phyloP scores from a whole-genome alignment of 2,113 vertebrate species.

The Azemiops feae region DNA sequence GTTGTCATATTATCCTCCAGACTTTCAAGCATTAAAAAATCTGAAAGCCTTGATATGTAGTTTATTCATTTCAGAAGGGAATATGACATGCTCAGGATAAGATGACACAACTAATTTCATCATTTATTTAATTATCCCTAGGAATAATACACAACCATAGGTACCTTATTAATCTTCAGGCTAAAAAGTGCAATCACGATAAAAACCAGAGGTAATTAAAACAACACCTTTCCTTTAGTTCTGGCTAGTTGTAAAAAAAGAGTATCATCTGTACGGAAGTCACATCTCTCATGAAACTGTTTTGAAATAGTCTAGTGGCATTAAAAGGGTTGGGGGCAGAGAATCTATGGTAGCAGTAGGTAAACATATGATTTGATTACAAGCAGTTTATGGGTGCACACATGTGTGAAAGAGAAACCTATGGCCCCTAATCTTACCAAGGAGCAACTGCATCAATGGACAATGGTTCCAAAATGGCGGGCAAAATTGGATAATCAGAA shows the following conservation, averaged over 20 bases:
- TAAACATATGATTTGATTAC: background rate
- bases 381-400: background rate
- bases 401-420: background rate
- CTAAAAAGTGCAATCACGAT: constrained; percentile 37
- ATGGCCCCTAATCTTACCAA: background rate
- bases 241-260: constrained; percentile 24
- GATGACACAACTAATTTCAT: background rate
- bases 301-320: background rate
- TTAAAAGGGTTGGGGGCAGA: background rate
- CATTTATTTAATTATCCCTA: background rate
- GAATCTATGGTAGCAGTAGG: background rate
- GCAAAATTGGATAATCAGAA: background rate
- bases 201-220: constrained; percentile 38
- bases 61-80: background rate
- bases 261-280: constrained; percentile 13
- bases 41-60: constrained; percentile 8
- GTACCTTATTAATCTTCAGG: background rate
- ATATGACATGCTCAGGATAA: constrained; percentile 10
- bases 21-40: background rate
- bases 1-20: background rate
- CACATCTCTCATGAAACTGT: background rate
- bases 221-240: constrained; percentile 24
- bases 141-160: constrained; percentile 3
- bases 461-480: background rate
- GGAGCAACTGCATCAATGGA: background rate